Evolutionary conservation across 2,888 invertebrate species (phyloP).

Genomic region (Parascotia fuliginaria): DNA sequence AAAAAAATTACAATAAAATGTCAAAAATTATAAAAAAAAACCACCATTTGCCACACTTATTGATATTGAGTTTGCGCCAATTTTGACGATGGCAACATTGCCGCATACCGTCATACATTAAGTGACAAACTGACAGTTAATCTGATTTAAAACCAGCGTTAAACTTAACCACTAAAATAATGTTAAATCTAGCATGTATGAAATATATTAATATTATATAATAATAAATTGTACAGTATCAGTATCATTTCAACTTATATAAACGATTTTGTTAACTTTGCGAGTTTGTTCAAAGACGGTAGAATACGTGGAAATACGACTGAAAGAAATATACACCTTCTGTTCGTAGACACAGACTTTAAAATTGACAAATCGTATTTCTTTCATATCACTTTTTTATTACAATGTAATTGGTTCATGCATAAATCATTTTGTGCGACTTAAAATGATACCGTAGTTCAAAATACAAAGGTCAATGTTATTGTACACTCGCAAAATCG

Average conservation of each 20-base stretch:
- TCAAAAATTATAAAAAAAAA: constrained; percentile 69
- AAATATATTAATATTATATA: constrained; percentile 70
- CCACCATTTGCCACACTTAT: constrained; percentile 17
- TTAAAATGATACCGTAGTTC: constrained; percentile 13
- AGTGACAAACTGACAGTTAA: constrained; percentile 51
- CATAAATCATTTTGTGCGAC: constrained; percentile 43
- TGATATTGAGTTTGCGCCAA: neutral
- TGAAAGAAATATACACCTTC: no score
- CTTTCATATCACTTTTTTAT: no score
- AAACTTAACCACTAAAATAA: constrained; percentile 70
- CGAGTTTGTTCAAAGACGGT: no score
- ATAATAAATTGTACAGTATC: constrained; percentile 77
- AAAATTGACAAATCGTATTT: no score
- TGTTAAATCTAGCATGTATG: constrained; percentile 69
- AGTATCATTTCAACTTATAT: constrained; percentile 62
- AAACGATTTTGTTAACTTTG: constrained; percentile 27
- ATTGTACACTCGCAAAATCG: constrained; percentile 41
- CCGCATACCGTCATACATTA: neutral
- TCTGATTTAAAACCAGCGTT: constrained; percentile 76
- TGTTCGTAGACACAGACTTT: no score
- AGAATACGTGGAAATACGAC: no score
- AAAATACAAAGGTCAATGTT: neutral
- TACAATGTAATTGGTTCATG: no score
- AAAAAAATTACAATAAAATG: constrained; percentile 58
- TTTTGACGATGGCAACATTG: neutral